phyloP scores from a whole-genome alignment of 1,140 invertebrate genomes.

The Callitettix versicolor region DNA sequence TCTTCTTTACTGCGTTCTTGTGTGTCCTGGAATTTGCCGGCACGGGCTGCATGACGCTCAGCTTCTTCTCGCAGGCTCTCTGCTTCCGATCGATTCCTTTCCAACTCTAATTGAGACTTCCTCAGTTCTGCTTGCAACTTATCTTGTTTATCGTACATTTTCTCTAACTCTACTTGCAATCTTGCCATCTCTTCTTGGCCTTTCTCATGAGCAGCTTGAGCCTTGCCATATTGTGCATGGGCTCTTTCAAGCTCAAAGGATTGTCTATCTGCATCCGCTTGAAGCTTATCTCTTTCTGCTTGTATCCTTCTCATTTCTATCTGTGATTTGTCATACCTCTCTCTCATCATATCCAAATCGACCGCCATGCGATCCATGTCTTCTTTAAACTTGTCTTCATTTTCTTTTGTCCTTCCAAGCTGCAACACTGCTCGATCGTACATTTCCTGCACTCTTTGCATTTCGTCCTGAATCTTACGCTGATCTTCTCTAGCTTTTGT shows the following conservation, averaged over 20 bases:
- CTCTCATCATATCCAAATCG: slow-evolving; percentile 76
- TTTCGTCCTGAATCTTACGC: slow-evolving; percentile 74
- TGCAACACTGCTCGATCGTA: slow-evolving; percentile 77
- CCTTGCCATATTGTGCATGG: slow-evolving; percentile 70
- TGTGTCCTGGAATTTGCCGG: slow-evolving; percentile 67
- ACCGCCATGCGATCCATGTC: slow-evolving; percentile 68
- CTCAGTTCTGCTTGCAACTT: slow-evolving; percentile 69
- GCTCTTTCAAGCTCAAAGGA: slow-evolving; percentile 75
- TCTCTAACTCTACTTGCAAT: slow-evolving; percentile 77
- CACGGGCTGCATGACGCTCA: slow-evolving; percentile 59
- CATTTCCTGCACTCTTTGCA: slow-evolving; percentile 70
- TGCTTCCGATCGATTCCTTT: slow-evolving; percentile 54
- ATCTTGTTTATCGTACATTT: slow-evolving; percentile 82
- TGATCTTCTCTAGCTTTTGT: slow-evolving; percentile 76
- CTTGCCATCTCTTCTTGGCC: slow-evolving; percentile 78
- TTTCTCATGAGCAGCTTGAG: slow-evolving; percentile 72
- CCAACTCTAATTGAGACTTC: slow-evolving; percentile 65
- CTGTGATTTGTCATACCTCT: slow-evolving; percentile 79
- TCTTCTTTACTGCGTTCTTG: slow-evolving; percentile 64
- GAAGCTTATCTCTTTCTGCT: slow-evolving; percentile 74
- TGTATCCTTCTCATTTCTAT: slow-evolving; percentile 70
- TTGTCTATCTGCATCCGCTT: slow-evolving; percentile 71
- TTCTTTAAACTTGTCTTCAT: slow-evolving; percentile 83
- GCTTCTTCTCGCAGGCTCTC: slow-evolving; percentile 54
- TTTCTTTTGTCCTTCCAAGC: slow-evolving; percentile 71